Evolutionary conservation across 2,113 vertebrate genomes (phyloP).

Genomic region (Colaptes auratus): DNA sequence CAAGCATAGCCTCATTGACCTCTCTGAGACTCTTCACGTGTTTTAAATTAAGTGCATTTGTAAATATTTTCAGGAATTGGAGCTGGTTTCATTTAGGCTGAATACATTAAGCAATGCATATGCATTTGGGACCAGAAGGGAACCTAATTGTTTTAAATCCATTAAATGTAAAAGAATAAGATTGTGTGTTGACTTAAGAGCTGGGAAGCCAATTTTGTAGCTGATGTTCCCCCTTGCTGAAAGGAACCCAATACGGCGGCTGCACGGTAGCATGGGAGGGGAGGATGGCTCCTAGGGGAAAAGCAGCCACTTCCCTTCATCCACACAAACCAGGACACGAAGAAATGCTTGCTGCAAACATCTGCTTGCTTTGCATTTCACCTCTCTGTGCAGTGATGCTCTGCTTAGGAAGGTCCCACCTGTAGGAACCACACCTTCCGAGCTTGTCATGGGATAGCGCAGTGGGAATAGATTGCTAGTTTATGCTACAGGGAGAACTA

Average conservation of each 20-base stretch:
- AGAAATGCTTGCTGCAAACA: neutral
- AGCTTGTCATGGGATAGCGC: neutral
- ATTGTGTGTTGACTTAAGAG: neutral
- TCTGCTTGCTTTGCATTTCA: neutral
- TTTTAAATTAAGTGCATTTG: constrained; percentile 10
- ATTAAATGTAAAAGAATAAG: neutral
- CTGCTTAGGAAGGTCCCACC: neutral
- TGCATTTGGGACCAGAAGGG: neutral
- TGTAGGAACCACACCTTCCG: neutral
- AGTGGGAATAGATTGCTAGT: neutral
- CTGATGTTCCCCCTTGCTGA: neutral
- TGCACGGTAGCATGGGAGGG: neutral
- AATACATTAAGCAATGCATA: neutral
- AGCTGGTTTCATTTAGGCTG: constrained; percentile 33
- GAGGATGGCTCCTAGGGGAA: neutral
- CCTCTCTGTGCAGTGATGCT: neutral
- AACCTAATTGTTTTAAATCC: constrained; percentile 9
- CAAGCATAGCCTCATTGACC: neutral
- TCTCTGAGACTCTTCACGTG: constrained; percentile 2
- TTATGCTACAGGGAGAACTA: neutral
- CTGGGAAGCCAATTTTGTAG: neutral
- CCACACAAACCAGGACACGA: neutral
- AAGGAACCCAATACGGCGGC: neutral
- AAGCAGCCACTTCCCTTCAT: neutral
- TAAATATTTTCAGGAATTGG: constrained; percentile 4